These are phyloP conservation scores for Loriculus beryllinus DNA, from an alignment of 2,797 vertebrate genomes.

Conservation along the genomic window DNA sequence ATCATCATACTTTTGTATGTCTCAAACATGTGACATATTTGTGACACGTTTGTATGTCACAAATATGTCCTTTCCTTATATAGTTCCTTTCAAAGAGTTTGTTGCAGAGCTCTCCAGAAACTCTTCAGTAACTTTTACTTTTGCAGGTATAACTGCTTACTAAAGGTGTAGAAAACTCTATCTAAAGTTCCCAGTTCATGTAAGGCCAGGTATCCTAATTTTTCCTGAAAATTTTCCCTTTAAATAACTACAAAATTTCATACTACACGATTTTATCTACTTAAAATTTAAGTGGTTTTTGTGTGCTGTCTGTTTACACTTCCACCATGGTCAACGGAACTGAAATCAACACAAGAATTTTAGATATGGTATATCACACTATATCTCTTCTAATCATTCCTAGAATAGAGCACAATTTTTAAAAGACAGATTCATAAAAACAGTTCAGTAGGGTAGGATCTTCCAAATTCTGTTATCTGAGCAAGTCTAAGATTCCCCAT, in stretches of 20 bases:
- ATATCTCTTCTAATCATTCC: not conserved
- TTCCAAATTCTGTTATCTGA: not conserved
- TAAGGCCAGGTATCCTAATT: not conserved
- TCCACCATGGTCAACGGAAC: not conserved
- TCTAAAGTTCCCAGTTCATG: not conserved
- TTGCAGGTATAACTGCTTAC: not conserved
- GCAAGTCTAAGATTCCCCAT: not conserved
- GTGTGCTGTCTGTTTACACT: not conserved
- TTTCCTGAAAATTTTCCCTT: not conserved
- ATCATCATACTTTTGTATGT: not conserved
- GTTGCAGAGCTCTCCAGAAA: not conserved
- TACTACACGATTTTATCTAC: not conserved
- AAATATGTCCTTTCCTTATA: not conserved
- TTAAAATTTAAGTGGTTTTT: not conserved
- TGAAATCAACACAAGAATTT: not conserved
- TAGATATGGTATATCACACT: not conserved
- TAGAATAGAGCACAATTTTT: not conserved
- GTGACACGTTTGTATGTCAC: accelerated
- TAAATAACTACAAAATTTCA: not conserved
- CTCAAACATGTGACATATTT: not conserved
- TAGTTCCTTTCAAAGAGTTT: not conserved
- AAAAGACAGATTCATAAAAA: not conserved
- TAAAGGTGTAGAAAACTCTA: not conserved
- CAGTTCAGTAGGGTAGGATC: not conserved
- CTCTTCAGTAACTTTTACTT: accelerated